Percentiles rank a stretch among this genome's conserved stretches.
phyloP scores from a whole-genome alignment of 2,888 invertebrate species.

The Bugulina stolonifera region DNA sequence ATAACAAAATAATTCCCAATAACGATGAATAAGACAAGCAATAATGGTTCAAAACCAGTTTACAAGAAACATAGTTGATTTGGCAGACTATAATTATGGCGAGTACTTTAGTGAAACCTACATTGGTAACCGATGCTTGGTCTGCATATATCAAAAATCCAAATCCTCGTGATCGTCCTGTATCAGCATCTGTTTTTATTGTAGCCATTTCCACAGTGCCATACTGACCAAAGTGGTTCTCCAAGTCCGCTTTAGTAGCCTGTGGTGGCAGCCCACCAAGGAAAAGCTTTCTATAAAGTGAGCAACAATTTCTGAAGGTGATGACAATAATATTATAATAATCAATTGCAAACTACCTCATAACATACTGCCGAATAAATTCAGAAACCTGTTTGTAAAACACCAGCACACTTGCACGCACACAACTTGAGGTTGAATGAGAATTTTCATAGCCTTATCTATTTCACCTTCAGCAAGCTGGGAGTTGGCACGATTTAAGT shows the following conservation, averaged over 20 bases:
- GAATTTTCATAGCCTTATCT: too few relatives aligned
- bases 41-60: not conserved
- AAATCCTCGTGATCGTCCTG: conserved; percentile 28
- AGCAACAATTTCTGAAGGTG: too few relatives aligned
- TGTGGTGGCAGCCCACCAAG: conserved; percentile 28
- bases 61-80: not conserved
- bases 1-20: not conserved
- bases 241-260: conserved; percentile 26
- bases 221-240: conserved; percentile 25
- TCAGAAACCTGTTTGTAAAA: too few relatives aligned
- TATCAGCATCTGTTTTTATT: conserved; percentile 27
- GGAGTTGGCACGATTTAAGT: too few relatives aligned
- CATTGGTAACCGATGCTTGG: conserved; percentile 21
- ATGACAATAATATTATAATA: too few relatives aligned
- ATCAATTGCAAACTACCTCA: too few relatives aligned
- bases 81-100: too few relatives aligned
- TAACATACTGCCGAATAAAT: too few relatives aligned
- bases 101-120: too few relatives aligned
- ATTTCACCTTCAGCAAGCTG: too few relatives aligned
- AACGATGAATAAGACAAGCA: not conserved
- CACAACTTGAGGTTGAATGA: too few relatives aligned
- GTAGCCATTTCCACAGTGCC: conserved; percentile 21
- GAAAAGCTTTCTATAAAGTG: conserved; percentile 26
- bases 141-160: conserved; percentile 28
- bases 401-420: too few relatives aligned